Evolutionary conservation across 2,888 invertebrate genomes (phyloP).

Genomic region (Zaprionus obscuricornis): DNA sequence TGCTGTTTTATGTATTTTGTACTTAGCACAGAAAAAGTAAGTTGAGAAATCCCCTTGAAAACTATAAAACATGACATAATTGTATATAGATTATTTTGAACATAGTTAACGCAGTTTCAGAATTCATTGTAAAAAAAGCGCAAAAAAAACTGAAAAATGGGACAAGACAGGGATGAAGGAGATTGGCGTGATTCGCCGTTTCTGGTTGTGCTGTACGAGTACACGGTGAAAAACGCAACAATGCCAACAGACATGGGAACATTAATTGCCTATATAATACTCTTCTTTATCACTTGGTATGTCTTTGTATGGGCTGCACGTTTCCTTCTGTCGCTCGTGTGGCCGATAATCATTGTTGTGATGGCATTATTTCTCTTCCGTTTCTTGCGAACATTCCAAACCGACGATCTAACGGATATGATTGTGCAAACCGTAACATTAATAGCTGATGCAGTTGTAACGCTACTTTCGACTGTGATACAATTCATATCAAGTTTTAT

Average conservation of each 20-base stretch:
- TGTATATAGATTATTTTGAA: no score
- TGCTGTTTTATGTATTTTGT: not conserved
- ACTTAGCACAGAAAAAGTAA: constrained; percentile 3
- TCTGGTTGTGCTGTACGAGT: constrained; percentile 55
- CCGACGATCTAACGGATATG: constrained; percentile 18
- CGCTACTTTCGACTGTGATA: not conserved
- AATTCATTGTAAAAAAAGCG: not conserved
- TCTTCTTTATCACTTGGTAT: constrained; percentile 72
- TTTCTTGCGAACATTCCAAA: constrained; percentile 10
- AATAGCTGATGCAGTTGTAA: constrained; percentile 5
- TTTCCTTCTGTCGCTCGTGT: constrained; percentile 66
- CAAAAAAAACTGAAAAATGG: constrained; percentile 17
- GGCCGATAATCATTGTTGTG: constrained; percentile 64
- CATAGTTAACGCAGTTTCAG: constrained; percentile 10
- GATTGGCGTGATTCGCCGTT: constrained; percentile 41
- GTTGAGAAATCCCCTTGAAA: not conserved
- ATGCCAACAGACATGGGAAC: constrained; percentile 58
- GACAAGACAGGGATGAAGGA: not conserved
- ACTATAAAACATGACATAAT: not conserved
- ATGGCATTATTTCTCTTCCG: constrained; percentile 47
- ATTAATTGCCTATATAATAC: constrained; percentile 58
- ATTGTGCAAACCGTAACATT: not conserved
- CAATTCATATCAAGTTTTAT: not conserved
- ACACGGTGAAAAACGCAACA: constrained; percentile 58
- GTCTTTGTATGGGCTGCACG: constrained; percentile 56